Conservation (phyloP, 2,113 vertebrate genomes). For the Prionailurus bengalensis region DNA sequence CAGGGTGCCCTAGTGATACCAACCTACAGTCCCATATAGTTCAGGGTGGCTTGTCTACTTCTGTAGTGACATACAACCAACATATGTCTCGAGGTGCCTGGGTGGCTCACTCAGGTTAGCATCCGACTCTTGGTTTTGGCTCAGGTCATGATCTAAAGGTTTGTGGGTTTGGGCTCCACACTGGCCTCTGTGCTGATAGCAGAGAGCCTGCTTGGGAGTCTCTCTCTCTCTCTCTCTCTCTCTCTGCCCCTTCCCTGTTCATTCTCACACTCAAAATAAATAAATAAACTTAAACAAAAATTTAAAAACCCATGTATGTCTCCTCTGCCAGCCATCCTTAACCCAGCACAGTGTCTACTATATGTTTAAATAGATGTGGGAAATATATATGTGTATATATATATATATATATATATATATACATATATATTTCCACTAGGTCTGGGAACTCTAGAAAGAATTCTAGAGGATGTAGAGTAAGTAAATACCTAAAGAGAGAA, state of each 20-base stretch:
- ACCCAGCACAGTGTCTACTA: neutral
- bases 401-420: too few relatives aligned
- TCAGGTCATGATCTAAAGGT: too few relatives aligned
- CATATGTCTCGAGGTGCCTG: neutral
- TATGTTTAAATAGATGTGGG: neutral
- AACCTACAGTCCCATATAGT: neutral
- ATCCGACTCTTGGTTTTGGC: too few relatives aligned
- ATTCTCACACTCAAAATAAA: too few relatives aligned
- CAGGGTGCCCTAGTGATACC: neutral
- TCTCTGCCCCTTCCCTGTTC: too few relatives aligned
- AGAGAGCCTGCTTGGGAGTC: too few relatives aligned
- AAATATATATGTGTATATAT: neutral
- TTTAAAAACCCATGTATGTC: too few relatives aligned
- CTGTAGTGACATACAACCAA: neutral
- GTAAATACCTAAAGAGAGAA: neutral
- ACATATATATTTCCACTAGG: neutral
- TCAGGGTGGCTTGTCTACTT: neutral
- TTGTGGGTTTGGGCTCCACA: too few relatives aligned
- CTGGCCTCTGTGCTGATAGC: too few relatives aligned
- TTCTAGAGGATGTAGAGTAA: neutral
- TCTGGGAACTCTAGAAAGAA: neutral
- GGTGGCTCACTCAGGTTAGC: too few relatives aligned
- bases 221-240: too few relatives aligned
- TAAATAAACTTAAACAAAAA: too few relatives aligned
- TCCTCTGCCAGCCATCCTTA: neutral